Conservation (phyloP, 1,140 invertebrate species). For the Macrosteles quadrilineatus region DNA sequence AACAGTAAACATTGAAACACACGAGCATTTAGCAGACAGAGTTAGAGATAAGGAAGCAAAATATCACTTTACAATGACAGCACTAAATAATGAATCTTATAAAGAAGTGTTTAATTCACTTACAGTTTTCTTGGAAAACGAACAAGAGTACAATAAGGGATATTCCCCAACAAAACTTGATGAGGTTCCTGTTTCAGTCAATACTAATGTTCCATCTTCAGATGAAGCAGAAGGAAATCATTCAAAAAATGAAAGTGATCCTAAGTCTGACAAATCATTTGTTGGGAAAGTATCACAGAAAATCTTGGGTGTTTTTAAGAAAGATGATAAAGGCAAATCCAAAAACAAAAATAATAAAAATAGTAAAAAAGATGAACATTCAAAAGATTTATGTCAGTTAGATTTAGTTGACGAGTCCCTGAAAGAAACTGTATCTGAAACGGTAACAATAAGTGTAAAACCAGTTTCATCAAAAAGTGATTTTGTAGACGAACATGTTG, state of each 20-base stretch:
- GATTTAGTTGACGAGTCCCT: too few species aligned
- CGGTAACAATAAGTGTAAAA: too few species aligned
- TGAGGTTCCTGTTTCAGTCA: background rate
- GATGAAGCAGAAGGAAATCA: conserved; percentile 11
- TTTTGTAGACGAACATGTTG: too few species aligned
- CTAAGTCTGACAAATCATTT: conserved; percentile 24
- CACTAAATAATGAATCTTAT: background rate
- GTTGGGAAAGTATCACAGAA: conserved; percentile 19
- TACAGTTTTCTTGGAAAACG: background rate
- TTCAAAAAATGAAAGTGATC: conserved; percentile 11
- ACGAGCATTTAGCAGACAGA: background rate
- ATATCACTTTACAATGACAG: conserved; percentile 10
- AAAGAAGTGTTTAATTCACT: background rate
- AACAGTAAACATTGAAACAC: background rate
- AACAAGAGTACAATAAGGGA: background rate
- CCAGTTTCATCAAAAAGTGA: too few species aligned
- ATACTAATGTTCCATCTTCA: conserved; percentile 10
- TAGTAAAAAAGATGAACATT: conserved; percentile 21
- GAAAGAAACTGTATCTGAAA: too few species aligned
- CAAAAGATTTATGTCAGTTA: conserved; percentile 9
- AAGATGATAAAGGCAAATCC: conserved; percentile 22
- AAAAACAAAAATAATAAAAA: conserved; percentile 21
- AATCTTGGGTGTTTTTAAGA: conserved; percentile 23
- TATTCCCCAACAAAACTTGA: background rate
- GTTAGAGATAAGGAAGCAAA: conserved; percentile 12